phyloP scores from a whole-genome alignment of 2,113 vertebrate species.

The Myrmophylax atrothorax region DNA sequence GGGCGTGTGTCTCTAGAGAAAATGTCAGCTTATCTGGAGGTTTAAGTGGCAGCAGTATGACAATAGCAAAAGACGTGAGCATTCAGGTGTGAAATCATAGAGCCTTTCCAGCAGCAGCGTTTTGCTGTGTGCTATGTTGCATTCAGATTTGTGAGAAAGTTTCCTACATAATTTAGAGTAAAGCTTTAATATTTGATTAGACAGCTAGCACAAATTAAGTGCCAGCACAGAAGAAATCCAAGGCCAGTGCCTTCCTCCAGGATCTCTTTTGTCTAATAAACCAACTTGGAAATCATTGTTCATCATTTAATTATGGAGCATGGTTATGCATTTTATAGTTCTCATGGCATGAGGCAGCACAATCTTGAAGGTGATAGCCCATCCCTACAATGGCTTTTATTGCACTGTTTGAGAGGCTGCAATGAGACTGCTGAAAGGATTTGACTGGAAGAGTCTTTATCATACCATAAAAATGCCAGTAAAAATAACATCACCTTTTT shows the following conservation, averaged over 20 bases:
- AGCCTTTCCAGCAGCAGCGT: background rate
- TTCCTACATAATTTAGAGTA: background rate
- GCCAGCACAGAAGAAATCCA: accelerated
- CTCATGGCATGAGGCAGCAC: background rate
- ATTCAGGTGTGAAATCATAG: conserved; percentile 10
- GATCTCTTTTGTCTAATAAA: background rate
- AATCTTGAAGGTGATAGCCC: background rate
- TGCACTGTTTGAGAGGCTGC: background rate
- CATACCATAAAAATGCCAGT: background rate
- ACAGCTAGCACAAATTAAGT: background rate
- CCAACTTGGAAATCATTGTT: background rate
- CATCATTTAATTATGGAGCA: background rate
- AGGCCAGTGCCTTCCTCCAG: background rate
- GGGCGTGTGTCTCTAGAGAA: background rate
- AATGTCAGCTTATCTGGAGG: background rate
- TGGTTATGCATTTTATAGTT: background rate
- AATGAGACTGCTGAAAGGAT: background rate
- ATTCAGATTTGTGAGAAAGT: background rate
- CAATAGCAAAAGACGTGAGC: background rate
- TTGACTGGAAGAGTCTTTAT: background rate
- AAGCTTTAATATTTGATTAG: conserved; percentile 11
- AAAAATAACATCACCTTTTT: background rate
- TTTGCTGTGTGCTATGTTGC: background rate
- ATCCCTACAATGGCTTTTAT: background rate
- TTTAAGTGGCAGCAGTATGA: background rate